These are phyloP conservation scores for Eumerus sabulonum DNA, from an alignment of 2,888 invertebrate genomes.

Conservation along the genomic window DNA sequence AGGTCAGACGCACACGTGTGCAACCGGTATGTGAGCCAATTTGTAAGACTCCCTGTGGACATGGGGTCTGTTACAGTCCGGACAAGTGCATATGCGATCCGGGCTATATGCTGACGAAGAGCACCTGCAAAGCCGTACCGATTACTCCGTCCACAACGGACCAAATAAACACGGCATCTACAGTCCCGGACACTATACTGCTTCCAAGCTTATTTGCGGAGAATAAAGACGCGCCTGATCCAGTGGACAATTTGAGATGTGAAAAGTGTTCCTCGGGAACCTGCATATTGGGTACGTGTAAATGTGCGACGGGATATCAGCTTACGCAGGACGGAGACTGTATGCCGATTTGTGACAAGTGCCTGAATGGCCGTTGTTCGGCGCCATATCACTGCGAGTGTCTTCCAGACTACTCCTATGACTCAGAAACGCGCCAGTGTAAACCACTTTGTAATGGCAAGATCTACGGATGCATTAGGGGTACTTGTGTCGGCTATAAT, in stretches of 20 bases:
- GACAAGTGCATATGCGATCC: not conserved
- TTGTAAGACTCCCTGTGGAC: not conserved
- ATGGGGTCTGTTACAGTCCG: not conserved
- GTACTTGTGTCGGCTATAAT: constrained; percentile 41
- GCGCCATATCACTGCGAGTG: constrained; percentile 21
- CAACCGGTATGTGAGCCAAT: not conserved
- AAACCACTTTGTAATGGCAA: constrained; percentile 47
- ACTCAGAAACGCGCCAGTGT: constrained; percentile 9
- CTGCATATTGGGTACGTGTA: not conserved
- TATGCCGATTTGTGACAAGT: constrained; percentile 1
- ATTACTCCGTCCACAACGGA: not conserved
- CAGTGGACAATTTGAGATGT: not conserved
- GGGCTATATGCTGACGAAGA: not conserved
- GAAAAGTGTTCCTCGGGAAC: not conserved
- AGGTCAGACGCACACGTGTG: not conserved
- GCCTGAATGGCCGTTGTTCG: constrained; percentile 5
- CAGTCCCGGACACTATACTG: not conserved
- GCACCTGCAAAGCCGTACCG: not conserved
- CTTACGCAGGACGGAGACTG: not conserved
- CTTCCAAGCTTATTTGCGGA: not conserved
- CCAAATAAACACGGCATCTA: not conserved
- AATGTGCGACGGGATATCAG: not conserved
- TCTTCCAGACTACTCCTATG: not conserved
- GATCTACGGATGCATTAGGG: constrained; percentile 37
- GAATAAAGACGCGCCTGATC: not conserved